Base-by-base conservation (phyloP, 2,888 invertebrate genomes). In the Falcaria lacertinaria region DNA sequence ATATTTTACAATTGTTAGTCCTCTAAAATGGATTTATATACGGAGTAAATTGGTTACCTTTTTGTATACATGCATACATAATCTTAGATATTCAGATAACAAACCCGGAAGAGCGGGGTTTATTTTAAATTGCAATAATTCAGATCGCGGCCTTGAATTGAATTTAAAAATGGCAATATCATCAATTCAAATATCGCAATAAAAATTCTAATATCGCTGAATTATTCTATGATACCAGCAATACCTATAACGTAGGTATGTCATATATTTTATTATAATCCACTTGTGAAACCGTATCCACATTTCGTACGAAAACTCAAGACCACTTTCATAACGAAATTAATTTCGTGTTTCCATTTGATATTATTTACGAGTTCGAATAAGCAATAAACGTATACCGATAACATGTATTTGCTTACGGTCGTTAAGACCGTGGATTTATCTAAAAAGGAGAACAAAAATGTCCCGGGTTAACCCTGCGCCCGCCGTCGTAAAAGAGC, bases 361-460 rank as follows among this genome's bases (percentile, higher is more conserved):
- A 60, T 67, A 78, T 80, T 82, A 87, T 88, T 88, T 87, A 88
- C 80, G 84, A 75, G 83, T 80, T 81, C 80, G 82, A 73, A 83
- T 82, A 80, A 83, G 81, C 84, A 85, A 85, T 87, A 87, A 87
- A 87, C 73, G 81, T 84, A 80, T 81, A 80, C 71, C 80, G 81
- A 86, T 85, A 85, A 77, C 86, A 78, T 80, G 83, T 85, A 85
- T 86, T 86, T 83, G 86, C 84, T 81, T 81, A 78, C 76, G 75
- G 79, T 83, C 85, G 88, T 87, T 88, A 86, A 86, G 80, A 74
- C 71, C 68, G 67, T 80, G 84, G 85, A 86, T 87, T 85, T 86
- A 85, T 85, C 86, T 86, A 85, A 89, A 88, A 81, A 78, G 80
- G 80, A 80, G 82, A 86, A 86, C 81, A 81, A 87, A 81, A 86